Base-by-base conservation (phyloP, 2,797 vertebrate genomes). In the Artibeus jamaicensis region DNA sequence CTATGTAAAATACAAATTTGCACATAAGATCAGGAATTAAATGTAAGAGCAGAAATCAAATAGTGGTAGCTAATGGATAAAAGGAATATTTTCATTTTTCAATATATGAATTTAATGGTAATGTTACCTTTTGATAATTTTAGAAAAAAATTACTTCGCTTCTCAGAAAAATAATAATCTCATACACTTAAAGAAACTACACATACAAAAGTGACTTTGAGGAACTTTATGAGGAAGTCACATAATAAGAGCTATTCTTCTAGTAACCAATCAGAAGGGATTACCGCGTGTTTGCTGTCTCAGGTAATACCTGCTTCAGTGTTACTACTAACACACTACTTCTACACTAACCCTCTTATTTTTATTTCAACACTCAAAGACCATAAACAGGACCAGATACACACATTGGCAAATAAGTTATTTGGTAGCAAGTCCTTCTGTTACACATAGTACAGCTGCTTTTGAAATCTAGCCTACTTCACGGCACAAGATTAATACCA, bases 381-480 rank as follows among this genome's bases (percentile, higher is more conserved):
- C 53, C 46, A 97, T 18, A 68, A 24, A 76, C 7, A 86, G 46
- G 39, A 53, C 82, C 68, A 93, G 15, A 88, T 70, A 87, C 18
- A 89, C 83, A 81, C 84, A 53, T 44, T 26, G 92, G 81, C 53
- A 48, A 71, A n/a, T 85, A 91, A 86, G 22, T 74, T 85, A 86
- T 76, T 39, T 74, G 71, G n/a, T 89, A 77, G 74, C 18, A 88
- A 79, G 50, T 93, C 26, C 76, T 95, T 78, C 26, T 48, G 70
- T 14, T 89, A 71, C 37, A 71, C 29, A 79, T 3, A 76, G 48
- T 55, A 76, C 14, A 89, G 65, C 42, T 93, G 59, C 29, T 92
- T 88, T 85, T 93, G 44, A 91, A 91, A 89, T 95, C 3, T 53
- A 24, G 29, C 91, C 9, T 96, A 91, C 88, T 96, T 84, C 88